Base-by-base conservation (phyloP, 2,797 vertebrate species). In the Melopsittacus undulatus region DNA sequence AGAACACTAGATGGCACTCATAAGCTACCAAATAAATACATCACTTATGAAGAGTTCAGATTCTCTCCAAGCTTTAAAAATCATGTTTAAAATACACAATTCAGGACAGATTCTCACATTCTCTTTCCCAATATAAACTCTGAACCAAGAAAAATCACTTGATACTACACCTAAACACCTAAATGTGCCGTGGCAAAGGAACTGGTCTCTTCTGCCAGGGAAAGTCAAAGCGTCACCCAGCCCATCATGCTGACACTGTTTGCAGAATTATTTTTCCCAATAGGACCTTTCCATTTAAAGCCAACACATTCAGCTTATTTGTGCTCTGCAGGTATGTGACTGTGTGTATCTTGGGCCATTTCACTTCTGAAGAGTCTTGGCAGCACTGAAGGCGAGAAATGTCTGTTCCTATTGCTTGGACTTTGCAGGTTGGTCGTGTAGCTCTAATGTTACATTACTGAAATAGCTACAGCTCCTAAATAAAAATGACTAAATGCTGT, bases 1-100 rank as follows among this genome's bases (percentile, higher is more conserved):
- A 3, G 3, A 93, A 76, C 98, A 87, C 98, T 96, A 98, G 98
- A 96, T 97, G 98, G 98, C 96, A 91, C 95, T 96, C 96, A 92
- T 16, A 88, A 21, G 96, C 97, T 86, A 40, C 24, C 42, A 48
- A 73, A 95, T 95, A 97, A 90, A n/a, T 5, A 24, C 29, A 87
- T 23, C 23, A 12, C 17, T 9, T 26, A 57, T 11, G 54, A 21
- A 49, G 66, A 74, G 57, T 29, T 61, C 3, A 66, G 36, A 12
- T 51, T 88, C 89, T 80, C 86, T 51, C 73, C 84, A 81, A 83
- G 93, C 68, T 93, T 92, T 81, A 73, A 91, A 95, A 95, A 54
- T 16, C 8, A 7, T 5, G 4, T 30, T 83, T 80, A 46, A 70
- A 85, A 61, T 56, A 92, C 77, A 68, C 79, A 81, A 34, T 70